Base-by-base conservation (phyloP, 2,888 invertebrate genomes). In the Cheilosia variabilis region DNA sequence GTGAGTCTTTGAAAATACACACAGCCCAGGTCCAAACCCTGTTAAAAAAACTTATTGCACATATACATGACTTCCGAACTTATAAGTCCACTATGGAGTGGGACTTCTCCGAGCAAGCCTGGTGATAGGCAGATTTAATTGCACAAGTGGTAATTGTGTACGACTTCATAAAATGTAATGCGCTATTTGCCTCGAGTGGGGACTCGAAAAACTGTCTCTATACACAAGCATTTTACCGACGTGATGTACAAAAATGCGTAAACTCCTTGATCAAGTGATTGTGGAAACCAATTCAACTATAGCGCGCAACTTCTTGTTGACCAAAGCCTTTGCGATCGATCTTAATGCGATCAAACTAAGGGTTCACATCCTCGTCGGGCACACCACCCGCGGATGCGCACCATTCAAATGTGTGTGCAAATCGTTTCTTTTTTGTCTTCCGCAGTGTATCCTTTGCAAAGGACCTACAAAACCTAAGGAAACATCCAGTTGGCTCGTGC, bases 401-500 rank as follows among this genome's bases (percentile, higher is more conserved):
- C 62, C 60, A 62, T 78, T 72, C 66, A 72, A 77, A 66, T 31
- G 34, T 17, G 37, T 47, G 19, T 43, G 52, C 60, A 62, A 80
- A 66, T 80, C 66, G 15, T 34, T 45, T 17, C 43, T 47, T 50
- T 47, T 50, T 55, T 71, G 45, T 57, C 52, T 3, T 4, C 6
- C 3, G 22, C 24, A 73, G 24, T 66, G 24, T 52, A 58, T 17
- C 58, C 73, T 65, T 65, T 57, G 31, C 9, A 41, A 58, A 31
- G 37, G 7, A 47, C 57, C 27, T n/a, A 10, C 13, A 24, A 43
- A 15, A 34, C 27, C 10, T n/a, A 45, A 45, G 15, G 7, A 69
- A 41, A 72, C n/a, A 69, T 78, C 72, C 52, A 57, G 57, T 68
- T 83, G 83, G 73, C 83, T 83, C 83, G 83, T 83, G 83, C 83